Base-by-base conservation (phyloP, 2,888 invertebrate genomes). In the Orthosia cruda region DNA sequence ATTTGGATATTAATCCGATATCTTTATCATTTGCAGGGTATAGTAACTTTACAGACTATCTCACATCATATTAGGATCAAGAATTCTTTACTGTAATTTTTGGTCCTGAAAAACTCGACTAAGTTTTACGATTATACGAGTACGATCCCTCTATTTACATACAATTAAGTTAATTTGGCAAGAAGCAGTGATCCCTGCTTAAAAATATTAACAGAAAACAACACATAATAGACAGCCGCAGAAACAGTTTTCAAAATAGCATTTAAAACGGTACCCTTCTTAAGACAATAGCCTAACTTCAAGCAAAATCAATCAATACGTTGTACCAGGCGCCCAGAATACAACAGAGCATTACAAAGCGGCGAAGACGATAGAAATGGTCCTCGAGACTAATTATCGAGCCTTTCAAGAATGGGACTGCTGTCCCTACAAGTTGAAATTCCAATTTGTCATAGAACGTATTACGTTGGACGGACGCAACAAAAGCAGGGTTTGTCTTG, bases 391-490 rank as follows among this genome's bases (percentile, higher is more conserved):
- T 84, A 86, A 87, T 85, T 87, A 89, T 87, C 87, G 89, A 82
- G 84, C 79, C 83, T 81, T 87, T 78, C 71, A 84, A 84, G 87
- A 89, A 87, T 84, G 83, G 86, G 77, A 82, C 61, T 80, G 83
- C 89, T 89, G 93, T 92, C 93, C 85, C 83, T 74, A 81, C 85
- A 88, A 89, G 89, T 91, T 90, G 91, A 92, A 92, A 89, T 92
- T 92, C 88, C 93, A 94, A 95, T 94, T 94, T 94, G 93, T 94
- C 93, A 94, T 93, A 93, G 90, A 92, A 93, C 91, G 91, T 92
- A 94, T 93, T 93, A 93, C 91, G 88, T 81, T 80, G 81, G 77
- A 79, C 71, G 75, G 85, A 87, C 84, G 83, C 84, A 89, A 94
- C 93, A 93, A 94, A 92, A 89, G 91, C 84, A 62, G 81, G 83